phyloP scores from a whole-genome alignment of 2,797 vertebrate genomes.

The Aldrovandia affinis region DNA sequence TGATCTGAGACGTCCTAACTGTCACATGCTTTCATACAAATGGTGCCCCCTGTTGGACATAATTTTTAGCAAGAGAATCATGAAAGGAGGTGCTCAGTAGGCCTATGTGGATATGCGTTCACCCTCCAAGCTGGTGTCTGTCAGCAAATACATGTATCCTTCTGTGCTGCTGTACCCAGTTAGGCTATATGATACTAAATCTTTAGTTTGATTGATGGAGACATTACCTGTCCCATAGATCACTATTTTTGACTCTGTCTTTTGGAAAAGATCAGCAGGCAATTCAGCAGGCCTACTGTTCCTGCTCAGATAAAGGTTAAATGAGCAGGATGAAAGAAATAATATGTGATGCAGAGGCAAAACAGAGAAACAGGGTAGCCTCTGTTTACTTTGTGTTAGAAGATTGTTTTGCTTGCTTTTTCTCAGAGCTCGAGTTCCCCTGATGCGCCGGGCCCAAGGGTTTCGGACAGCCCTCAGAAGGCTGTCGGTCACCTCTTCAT shows the following conservation, averaged over 20 bases:
- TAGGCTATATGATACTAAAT: neutral
- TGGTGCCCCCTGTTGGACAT: neutral
- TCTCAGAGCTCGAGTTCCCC: constrained; percentile 76
- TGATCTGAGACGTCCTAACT: neutral
- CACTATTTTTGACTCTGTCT: neutral
- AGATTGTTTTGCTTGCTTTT: neutral
- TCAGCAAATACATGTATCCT: neutral
- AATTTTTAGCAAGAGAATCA: neutral
- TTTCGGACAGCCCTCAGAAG: constrained; percentile 44
- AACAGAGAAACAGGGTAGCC: neutral
- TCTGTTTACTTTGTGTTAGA: neutral
- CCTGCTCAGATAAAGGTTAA: neutral
- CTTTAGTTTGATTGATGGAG: neutral
- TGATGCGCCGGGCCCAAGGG: constrained; percentile 57
- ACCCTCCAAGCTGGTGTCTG: neutral
- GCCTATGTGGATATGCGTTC: neutral
- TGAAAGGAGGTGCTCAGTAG: too few relatives aligned
- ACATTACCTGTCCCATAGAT: neutral
- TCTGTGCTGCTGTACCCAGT: neutral
- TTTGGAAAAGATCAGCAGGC: neutral
- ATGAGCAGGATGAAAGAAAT: neutral
- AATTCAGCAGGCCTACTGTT: neutral
- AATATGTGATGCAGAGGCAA: neutral
- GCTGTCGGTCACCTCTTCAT: constrained; percentile 75
- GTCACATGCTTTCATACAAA: neutral